Evolutionary conservation across 1,140 invertebrate genomes (phyloP).

Genomic region (Heliconius nattereri): DNA sequence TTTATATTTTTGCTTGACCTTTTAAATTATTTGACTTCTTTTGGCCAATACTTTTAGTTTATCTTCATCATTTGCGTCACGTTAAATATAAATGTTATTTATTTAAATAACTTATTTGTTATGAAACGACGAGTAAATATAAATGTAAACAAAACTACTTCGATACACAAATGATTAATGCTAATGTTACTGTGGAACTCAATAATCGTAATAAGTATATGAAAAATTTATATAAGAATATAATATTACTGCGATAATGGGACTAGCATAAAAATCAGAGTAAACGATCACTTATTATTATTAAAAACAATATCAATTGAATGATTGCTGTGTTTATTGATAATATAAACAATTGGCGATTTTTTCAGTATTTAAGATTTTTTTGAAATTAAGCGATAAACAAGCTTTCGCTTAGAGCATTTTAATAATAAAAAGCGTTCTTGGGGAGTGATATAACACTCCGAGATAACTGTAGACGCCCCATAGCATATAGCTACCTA

Average conservation of each 20-base stretch:
- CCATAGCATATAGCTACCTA: slow-evolving; percentile 35
- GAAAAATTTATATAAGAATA: slow-evolving; percentile 41
- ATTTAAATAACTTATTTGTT: slow-evolving; percentile 34
- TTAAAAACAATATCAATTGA: slow-evolving; percentile 14
- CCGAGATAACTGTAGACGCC: slow-evolving; percentile 35
- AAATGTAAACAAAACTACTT: slow-evolving; percentile 39
- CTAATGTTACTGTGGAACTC: slow-evolving; percentile 31
- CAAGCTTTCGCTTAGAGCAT: slow-evolving; percentile 1
- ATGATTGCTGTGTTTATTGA: neutral
- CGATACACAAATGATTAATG: slow-evolving; percentile 34
- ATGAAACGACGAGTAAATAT: slow-evolving; percentile 28
- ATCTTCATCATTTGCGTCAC: slow-evolving; percentile 22
- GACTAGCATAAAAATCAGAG: slow-evolving; percentile 61
- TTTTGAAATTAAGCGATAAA: neutral
- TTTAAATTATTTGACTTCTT: neutral
- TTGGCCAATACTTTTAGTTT: slow-evolving; percentile 14
- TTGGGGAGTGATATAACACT: slow-evolving; percentile 15
- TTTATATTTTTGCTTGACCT: neutral
- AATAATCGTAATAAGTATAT: slow-evolving; percentile 29
- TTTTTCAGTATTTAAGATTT: neutral
- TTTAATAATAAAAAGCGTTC: slow-evolving; percentile 22
- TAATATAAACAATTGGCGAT: neutral
- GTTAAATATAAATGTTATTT: neutral
- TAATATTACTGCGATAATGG: slow-evolving; percentile 59
- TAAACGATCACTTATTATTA: slow-evolving; percentile 21